Percentiles rank a stretch among this genome's conserved stretches.
phyloP scores from a whole-genome alignment of 2,113 vertebrate species.

The Gnathonemus echidnorhynchus region DNA sequence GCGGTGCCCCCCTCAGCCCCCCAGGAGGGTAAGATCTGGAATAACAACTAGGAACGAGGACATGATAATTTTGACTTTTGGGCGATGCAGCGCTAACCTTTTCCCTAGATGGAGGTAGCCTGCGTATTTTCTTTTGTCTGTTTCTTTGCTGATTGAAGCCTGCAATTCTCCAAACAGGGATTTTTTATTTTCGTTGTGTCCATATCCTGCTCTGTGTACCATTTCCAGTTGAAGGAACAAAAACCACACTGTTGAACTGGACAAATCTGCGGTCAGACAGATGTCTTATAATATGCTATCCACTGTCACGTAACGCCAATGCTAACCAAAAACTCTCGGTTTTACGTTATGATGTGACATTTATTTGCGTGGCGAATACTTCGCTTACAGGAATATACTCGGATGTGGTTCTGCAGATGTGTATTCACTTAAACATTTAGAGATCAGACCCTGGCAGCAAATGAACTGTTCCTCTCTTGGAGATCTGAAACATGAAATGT shows the following conservation, averaged over 20 bases:
- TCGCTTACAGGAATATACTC: neutral
- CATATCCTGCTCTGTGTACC: neutral
- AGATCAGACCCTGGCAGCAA: neutral
- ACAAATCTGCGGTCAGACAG: neutral
- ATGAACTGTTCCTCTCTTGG: neutral
- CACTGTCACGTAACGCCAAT: neutral
- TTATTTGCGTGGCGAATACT: neutral
- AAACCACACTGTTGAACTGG: neutral
- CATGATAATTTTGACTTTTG: neutral
- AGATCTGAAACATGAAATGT: neutral
- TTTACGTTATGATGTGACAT: neutral
- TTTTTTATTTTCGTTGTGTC: neutral
- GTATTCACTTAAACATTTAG: conserved; percentile 4
- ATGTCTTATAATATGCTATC: neutral
- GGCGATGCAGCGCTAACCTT: neutral
- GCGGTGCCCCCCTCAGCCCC: neutral
- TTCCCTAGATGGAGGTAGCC: neutral
- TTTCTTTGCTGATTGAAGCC: neutral
- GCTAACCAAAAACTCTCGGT: neutral
- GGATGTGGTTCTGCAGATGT: conserved; percentile 1
- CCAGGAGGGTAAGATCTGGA: neutral
- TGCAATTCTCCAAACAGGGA: neutral
- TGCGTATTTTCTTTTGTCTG: neutral
- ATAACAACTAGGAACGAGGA: neutral
- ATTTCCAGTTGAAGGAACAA: neutral